A percentile compares a stretch with the other conserved stretches of the same genome.
Conservation (phyloP, 2,888 invertebrate genomes). For the Heliconius ethilla region DNA sequence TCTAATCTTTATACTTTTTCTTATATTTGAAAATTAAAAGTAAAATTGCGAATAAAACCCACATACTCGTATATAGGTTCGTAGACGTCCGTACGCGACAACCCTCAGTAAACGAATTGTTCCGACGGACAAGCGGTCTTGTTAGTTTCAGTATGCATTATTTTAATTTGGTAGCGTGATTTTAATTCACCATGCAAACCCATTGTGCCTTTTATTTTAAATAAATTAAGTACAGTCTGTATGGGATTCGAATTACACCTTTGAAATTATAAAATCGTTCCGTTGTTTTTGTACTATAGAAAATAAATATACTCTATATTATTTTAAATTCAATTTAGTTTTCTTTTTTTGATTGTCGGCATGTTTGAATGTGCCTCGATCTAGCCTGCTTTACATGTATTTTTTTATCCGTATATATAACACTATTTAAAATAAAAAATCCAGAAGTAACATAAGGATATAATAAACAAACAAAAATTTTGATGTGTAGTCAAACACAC, state of each 20-base stretch:
- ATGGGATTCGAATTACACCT: constrained; percentile 27
- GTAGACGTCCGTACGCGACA: not conserved
- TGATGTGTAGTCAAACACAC: too few relatives aligned
- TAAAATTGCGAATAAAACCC: too few relatives aligned
- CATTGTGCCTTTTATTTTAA: constrained; percentile 34
- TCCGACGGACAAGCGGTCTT: constrained; percentile 30
- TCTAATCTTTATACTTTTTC: too few relatives aligned
- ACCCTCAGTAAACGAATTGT: constrained; percentile 31
- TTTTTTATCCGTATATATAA: not conserved
- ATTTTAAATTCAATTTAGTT: not conserved
- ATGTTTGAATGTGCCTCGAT: not conserved
- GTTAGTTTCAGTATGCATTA: constrained; percentile 34
- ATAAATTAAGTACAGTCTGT: constrained; percentile 28
- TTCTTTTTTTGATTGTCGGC: not conserved
- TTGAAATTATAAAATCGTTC: constrained; percentile 19
- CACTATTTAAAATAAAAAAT: too few relatives aligned
- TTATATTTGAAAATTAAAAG: too few relatives aligned
- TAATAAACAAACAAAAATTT: too few relatives aligned
- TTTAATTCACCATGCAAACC: constrained; percentile 34
- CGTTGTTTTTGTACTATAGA: constrained; percentile 14
- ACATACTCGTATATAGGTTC: too few relatives aligned
- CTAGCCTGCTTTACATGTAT: not conserved
- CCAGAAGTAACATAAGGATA: too few relatives aligned
- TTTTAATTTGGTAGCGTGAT: constrained; percentile 42
- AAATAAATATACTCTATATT: not conserved